Percentiles rank a stretch among this genome's conserved stretches.
Evolutionary conservation across 2,113 vertebrate species (phyloP).

Genomic region (Mirza zaza): DNA sequence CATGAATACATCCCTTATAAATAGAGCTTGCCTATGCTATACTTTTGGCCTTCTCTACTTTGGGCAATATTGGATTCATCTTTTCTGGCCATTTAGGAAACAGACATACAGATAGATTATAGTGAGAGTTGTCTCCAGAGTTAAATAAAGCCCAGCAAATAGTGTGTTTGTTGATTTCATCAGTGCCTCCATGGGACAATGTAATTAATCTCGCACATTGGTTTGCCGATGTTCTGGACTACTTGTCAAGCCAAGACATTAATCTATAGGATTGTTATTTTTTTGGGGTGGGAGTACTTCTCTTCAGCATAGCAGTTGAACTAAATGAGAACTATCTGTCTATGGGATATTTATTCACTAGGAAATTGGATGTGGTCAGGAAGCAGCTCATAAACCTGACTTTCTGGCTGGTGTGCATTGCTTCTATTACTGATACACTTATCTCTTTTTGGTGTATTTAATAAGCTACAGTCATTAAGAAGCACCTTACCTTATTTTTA

Average conservation of each 20-base stretch:
- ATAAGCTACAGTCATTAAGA: background rate
- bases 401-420: background rate
- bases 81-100: slow-evolving; percentile 5
- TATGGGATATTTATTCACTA: slow-evolving; percentile 19
- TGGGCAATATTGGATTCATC: background rate
- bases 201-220: background rate
- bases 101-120: background rate
- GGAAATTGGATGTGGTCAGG: slow-evolving; percentile 29
- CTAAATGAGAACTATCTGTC: background rate
- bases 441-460: background rate
- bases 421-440: background rate
- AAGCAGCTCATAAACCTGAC: background rate
- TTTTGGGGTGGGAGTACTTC: background rate
- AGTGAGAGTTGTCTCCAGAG: background rate
- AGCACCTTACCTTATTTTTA: slow-evolving; percentile 12
- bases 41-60: slow-evolving; percentile 3
- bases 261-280: background rate
- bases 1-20: background rate
- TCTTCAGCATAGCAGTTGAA: background rate
- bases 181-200: background rate
- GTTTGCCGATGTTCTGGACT: background rate
- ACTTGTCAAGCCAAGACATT: background rate
- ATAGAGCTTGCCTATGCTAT: background rate
- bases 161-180: background rate
- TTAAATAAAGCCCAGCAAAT: background rate